Percentiles rank a stretch among this genome's conserved stretches.
These are phyloP conservation scores for Nyctibius grandis DNA, from an alignment of 2,797 vertebrate genomes.

Conservation along the genomic window DNA sequence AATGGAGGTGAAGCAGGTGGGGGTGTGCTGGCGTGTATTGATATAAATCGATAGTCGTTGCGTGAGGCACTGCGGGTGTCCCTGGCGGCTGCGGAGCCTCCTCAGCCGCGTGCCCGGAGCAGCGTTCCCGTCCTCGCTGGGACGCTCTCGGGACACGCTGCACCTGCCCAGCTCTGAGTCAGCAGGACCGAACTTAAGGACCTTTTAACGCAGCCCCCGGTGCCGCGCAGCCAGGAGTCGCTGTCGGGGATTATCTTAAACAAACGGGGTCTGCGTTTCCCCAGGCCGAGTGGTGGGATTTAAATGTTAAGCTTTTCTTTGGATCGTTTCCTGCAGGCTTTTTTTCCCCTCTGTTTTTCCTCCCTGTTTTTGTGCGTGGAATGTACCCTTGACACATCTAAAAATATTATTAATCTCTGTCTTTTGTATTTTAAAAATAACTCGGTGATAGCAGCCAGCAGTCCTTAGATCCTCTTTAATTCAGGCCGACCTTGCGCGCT, in stretches of 20 bases:
- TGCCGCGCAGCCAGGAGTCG: background rate
- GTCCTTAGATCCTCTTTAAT: background rate
- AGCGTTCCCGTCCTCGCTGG: background rate
- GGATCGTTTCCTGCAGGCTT: background rate
- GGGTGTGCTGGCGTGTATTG: background rate
- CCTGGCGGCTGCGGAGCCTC: background rate
- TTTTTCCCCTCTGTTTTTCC: background rate
- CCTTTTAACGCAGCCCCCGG: background rate
- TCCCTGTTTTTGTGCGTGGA: background rate
- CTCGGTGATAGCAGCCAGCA: background rate
- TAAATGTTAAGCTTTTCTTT: constrained; percentile 9
- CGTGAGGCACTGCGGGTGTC: accelerated
- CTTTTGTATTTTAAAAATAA: constrained; percentile 34
- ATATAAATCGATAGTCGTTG: accelerated
- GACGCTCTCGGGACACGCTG: background rate
- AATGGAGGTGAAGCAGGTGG: background rate
- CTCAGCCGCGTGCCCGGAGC: background rate
- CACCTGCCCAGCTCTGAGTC: background rate
- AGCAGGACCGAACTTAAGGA: background rate
- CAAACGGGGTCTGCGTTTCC: background rate
- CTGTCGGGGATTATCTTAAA: background rate
- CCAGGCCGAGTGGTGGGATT: background rate
- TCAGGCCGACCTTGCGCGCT: background rate
- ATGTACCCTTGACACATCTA: constrained; percentile 11
- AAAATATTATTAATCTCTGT: constrained; percentile 49